Conservation (phyloP, 1,140 invertebrate genomes). For the Dendrolimus kikuchii region DNA sequence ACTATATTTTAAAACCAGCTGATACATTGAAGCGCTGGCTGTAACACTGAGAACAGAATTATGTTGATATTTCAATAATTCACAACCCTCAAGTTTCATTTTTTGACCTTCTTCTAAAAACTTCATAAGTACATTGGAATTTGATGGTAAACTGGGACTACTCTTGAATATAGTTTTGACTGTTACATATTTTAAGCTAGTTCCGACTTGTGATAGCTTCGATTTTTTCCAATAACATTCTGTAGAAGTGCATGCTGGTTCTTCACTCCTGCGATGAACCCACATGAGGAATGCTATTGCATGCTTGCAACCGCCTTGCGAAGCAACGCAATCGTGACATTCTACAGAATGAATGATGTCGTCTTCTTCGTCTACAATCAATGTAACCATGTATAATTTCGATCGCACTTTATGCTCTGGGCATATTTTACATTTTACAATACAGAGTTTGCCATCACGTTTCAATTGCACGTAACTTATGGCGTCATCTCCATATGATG, state of each 20-base stretch:
- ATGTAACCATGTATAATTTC: slow-evolving; percentile 12
- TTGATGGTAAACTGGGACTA: slow-evolving; percentile 18
- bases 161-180: slow-evolving; percentile 19
- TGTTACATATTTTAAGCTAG: slow-evolving; percentile 23
- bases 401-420: slow-evolving; percentile 23
- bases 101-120: slow-evolving; percentile 9
- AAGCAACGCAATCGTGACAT: slow-evolving; percentile 37
- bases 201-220: slow-evolving; percentile 24
- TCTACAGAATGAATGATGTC: slow-evolving; percentile 19
- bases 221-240: slow-evolving; percentile 48
- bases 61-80: slow-evolving; percentile 15
- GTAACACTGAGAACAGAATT: slow-evolving; percentile 6
- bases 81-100: slow-evolving; percentile 16
- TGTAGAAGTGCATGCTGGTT: slow-evolving; percentile 46
- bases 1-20: slow-evolving; percentile 13
- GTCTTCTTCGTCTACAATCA: slow-evolving; percentile 16
- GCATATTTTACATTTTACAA: slow-evolving; percentile 19
- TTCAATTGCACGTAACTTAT: slow-evolving; percentile 14
- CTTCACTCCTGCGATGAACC: slow-evolving; percentile 43
- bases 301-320: slow-evolving; percentile 53
- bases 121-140: slow-evolving; percentile 14
- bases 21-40: slow-evolving; percentile 12
- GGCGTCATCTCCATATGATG: slow-evolving; percentile 18
- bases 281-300: slow-evolving; percentile 29
- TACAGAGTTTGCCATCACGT: slow-evolving; percentile 14